These are phyloP conservation scores for Plemyria rubiginata DNA, from an alignment of 2,888 invertebrate genomes.

Conservation along the genomic window DNA sequence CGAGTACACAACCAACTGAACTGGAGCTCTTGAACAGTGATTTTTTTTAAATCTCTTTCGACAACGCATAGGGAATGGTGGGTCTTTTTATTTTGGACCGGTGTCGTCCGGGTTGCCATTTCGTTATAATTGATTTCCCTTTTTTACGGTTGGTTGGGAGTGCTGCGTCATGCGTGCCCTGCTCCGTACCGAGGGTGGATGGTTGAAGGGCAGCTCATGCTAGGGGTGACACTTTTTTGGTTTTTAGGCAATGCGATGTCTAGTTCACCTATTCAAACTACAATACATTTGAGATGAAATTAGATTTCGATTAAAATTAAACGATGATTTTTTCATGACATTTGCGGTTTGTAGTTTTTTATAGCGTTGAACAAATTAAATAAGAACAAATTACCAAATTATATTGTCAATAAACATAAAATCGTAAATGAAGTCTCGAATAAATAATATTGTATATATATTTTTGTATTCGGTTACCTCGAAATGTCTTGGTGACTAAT, in stretches of 20 bases:
- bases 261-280: neutral
- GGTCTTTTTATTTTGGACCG: constrained; percentile 56
- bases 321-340: too few relatives aligned
- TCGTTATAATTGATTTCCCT: constrained; percentile 81
- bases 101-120: constrained; percentile 66
- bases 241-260: constrained; percentile 10
- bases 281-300: too few relatives aligned
- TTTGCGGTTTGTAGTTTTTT: too few relatives aligned
- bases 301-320: too few relatives aligned
- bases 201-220: constrained; percentile 49
- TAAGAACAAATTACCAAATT: too few relatives aligned
- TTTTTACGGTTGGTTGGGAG: constrained; percentile 76
- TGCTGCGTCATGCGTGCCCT: constrained; percentile 64
- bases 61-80: constrained; percentile 39
- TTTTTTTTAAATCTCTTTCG: constrained; percentile 39
- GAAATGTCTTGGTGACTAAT: too few relatives aligned
- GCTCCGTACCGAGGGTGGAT: constrained; percentile 59
- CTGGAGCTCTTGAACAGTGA: constrained; percentile 44
- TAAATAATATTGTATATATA: too few relatives aligned
- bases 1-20: constrained; percentile 47
- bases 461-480: too few relatives aligned
- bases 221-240: constrained; percentile 26
- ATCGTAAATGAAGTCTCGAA: too few relatives aligned
- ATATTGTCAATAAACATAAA: too few relatives aligned
- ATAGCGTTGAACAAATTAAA: too few relatives aligned